phyloP scores from a whole-genome alignment of 2,113 vertebrate species.

The Eleginops maclovinus region DNA sequence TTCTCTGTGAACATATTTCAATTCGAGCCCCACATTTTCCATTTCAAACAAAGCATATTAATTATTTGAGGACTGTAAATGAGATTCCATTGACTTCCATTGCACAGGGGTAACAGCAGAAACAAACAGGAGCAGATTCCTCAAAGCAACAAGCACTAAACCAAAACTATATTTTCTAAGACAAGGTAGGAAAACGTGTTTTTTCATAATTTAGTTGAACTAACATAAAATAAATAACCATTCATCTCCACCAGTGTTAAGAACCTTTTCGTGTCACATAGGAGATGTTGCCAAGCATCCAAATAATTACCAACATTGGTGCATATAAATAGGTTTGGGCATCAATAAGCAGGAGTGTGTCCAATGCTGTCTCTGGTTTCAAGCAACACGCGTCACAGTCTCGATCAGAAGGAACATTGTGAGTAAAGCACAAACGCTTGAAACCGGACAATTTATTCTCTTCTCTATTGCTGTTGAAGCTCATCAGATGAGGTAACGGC shows the following conservation, averaged over 20 bases:
- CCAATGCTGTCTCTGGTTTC: not conserved
- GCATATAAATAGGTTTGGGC: slow-evolving; percentile 15
- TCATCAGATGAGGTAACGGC: slow-evolving; percentile 22
- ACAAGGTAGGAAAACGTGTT: not conserved
- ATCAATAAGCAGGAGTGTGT: slow-evolving; percentile 12
- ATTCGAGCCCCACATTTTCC: not conserved
- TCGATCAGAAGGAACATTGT: not conserved
- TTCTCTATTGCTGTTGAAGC: slow-evolving; percentile 16
- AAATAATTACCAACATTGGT: slow-evolving; percentile 15
- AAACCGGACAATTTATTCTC: not conserved
- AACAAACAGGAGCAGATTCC: not conserved
- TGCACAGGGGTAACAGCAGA: not conserved
- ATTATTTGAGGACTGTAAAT: not conserved
- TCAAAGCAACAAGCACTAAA: not conserved
- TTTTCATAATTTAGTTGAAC: not conserved
- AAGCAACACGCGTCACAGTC: slow-evolving; percentile 30
- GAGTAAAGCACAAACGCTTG: slow-evolving; percentile 3
- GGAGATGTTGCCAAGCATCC: not conserved
- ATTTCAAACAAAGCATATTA: not conserved
- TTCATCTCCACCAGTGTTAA: slow-evolving; percentile 8
- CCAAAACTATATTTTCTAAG: not conserved
- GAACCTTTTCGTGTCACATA: not conserved
- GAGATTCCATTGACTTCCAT: not conserved
- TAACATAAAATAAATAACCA: not conserved
- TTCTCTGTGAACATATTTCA: not conserved